Conservation (phyloP, 2,113 vertebrate genomes). For the Semicossyphus pulcher region DNA sequence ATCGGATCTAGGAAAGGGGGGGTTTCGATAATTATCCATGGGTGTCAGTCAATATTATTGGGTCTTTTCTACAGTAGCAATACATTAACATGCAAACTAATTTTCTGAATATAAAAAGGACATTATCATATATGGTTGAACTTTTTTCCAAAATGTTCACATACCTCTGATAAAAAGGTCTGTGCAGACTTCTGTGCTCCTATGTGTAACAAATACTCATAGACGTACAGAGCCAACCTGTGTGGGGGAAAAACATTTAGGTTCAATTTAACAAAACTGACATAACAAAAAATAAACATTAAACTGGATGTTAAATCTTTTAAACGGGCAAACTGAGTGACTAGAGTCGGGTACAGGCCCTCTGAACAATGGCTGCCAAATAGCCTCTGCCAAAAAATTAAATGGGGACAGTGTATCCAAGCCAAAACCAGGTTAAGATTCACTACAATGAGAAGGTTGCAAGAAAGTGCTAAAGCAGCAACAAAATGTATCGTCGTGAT, state of each 20-base stretch:
- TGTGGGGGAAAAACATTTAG: neutral
- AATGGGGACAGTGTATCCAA: slow-evolving; percentile 55
- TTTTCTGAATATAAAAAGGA: neutral
- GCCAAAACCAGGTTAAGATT: slow-evolving; percentile 30
- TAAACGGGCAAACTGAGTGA: slow-evolving; percentile 46
- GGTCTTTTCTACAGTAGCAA: neutral
- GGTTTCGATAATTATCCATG: slow-evolving; percentile 10
- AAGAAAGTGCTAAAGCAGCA: slow-evolving; percentile 22
- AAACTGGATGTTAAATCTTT: slow-evolving; percentile 31
- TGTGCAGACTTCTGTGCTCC: slow-evolving; percentile 98
- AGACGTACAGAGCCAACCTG: slow-evolving; percentile 96
- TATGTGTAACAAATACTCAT: slow-evolving; percentile 97
- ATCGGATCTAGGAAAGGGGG: slow-evolving; percentile 89
- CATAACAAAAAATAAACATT: slow-evolving; percentile 4
- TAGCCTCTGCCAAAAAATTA: slow-evolving; percentile 62
- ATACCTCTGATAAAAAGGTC: slow-evolving; percentile 98
- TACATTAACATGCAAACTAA: neutral
- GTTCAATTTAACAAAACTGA: slow-evolving; percentile 19
- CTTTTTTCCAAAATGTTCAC: slow-evolving; percentile 36
- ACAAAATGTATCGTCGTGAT: neutral
- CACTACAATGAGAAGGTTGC: slow-evolving; percentile 18
- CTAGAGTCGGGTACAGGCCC: slow-evolving; percentile 62
- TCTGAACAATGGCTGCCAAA: slow-evolving; percentile 80
- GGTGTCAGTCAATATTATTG: neutral
- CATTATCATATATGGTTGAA: neutral